These are phyloP conservation scores for Coturnix japonica DNA, from an alignment of 2,113 vertebrate genomes.

Conservation along the genomic window DNA sequence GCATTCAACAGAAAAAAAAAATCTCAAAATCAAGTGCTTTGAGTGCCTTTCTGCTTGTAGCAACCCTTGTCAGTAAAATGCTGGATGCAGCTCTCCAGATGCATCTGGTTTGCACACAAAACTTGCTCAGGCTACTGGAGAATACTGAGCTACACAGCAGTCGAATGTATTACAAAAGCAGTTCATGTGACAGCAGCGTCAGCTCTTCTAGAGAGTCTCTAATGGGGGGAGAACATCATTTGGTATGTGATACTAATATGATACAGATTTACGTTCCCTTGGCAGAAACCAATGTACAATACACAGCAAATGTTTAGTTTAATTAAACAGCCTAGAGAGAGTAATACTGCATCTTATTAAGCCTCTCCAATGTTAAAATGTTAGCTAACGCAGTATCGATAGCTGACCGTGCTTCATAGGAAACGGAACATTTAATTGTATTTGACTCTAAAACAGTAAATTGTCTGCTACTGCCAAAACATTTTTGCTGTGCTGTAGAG, in stretches of 20 bases:
- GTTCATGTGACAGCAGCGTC: conserved; percentile 2
- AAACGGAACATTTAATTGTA: conserved; percentile 48
- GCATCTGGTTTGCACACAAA: not conserved
- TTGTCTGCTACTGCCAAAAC: conserved; percentile 50
- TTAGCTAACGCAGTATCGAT: conserved; percentile 53
- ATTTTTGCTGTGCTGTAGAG: conserved; percentile 14
- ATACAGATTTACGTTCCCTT: conserved; percentile 57
- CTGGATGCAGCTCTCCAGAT: not conserved
- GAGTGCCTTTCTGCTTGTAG: not conserved
- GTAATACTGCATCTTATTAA: conserved; percentile 56
- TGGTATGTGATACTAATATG: conserved; percentile 22
- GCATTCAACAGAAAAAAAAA: not conserved
- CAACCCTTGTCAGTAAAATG: not conserved
- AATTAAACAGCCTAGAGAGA: conserved; percentile 69
- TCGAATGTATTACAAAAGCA: not conserved
- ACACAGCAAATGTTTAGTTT: conserved; percentile 36
- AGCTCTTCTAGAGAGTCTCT: conserved; percentile 29
- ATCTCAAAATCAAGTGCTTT: not conserved
- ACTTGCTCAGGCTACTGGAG: not conserved
- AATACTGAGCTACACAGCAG: not conserved
- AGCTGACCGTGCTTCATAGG: conserved; percentile 41
- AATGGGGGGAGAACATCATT: not conserved
- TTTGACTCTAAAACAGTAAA: conserved; percentile 50
- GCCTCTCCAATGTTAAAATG: conserved; percentile 45
- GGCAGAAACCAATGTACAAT: conserved; percentile 36